Evolutionary conservation across 1,140 invertebrate genomes (phyloP).

Genomic region (Oncopodura yosiiana): DNA sequence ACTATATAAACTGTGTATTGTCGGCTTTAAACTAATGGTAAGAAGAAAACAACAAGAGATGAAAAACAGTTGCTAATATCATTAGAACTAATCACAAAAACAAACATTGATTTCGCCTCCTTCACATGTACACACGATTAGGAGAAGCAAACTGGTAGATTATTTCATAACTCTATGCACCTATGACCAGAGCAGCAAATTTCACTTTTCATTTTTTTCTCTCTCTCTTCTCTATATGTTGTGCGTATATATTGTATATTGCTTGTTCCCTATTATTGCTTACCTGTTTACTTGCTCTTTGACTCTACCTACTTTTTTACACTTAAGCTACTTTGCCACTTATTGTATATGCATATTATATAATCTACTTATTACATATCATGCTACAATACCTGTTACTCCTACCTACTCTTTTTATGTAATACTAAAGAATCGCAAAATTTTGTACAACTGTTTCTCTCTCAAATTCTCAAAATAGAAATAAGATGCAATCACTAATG

Average conservation of each 20-base stretch:
- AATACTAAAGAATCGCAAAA: no score
- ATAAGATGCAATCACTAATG: no score
- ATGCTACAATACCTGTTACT: not conserved
- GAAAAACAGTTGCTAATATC: not conserved
- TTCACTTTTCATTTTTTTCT: slow-evolving; percentile 24
- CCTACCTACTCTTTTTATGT: no score
- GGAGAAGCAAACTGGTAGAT: not conserved
- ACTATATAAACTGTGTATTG: no score
- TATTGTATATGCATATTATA: not conserved
- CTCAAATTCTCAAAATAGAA: no score
- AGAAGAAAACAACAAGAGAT: not conserved
- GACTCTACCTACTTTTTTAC: not conserved
- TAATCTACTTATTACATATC: not conserved
- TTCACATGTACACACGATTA: not conserved
- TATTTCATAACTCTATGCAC: no score
- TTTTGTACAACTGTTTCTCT: no score
- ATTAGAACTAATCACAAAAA: not conserved
- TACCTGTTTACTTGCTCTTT: not conserved
- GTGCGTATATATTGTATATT: not conserved
- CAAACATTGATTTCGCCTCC: not conserved
- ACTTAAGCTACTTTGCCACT: not conserved
- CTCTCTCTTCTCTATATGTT: not conserved
- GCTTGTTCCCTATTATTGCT: not conserved
- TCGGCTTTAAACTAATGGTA: not conserved
- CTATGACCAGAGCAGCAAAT: no score